A percentile compares a stretch with the other conserved stretches of the same genome.
phyloP scores from a whole-genome alignment of 2,797 vertebrate species.

The Acanthurus lineatus region DNA sequence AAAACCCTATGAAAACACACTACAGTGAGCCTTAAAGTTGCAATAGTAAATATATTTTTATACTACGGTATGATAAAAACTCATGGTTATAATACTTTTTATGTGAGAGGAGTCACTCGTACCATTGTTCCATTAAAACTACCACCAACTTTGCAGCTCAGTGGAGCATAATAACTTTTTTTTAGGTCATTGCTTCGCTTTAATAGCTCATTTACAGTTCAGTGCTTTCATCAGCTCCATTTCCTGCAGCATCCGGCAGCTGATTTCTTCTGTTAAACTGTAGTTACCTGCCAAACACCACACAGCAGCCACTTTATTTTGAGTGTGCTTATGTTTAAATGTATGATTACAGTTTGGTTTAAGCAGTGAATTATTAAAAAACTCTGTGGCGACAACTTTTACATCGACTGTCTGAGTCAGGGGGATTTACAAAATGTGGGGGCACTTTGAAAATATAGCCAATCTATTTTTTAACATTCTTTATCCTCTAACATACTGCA shows the following conservation, averaged over 20 bases:
- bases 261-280: background rate
- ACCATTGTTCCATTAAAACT: background rate
- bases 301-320: background rate
- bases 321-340: too few relatives aligned
- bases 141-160: background rate
- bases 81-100: background rate
- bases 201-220: background rate
- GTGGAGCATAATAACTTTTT: background rate
- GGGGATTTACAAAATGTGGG: too few relatives aligned
- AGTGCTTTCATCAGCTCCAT: background rate
- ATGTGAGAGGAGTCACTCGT: background rate
- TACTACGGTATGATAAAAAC: background rate
- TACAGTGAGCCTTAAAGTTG: background rate
- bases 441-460: too few relatives aligned
- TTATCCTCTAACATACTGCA: too few relatives aligned
- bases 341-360: too few relatives aligned
- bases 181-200: background rate
- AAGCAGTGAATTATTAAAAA: too few relatives aligned
- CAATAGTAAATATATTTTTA: background rate
- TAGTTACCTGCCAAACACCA: background rate
- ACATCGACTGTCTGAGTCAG: too few relatives aligned
- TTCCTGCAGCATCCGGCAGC: background rate
- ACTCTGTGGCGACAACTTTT: too few relatives aligned
- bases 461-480: too few relatives aligned
- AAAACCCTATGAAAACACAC: background rate